phyloP scores from a whole-genome alignment of 1,140 invertebrate genomes.

The Drosophila rhopaloa region DNA sequence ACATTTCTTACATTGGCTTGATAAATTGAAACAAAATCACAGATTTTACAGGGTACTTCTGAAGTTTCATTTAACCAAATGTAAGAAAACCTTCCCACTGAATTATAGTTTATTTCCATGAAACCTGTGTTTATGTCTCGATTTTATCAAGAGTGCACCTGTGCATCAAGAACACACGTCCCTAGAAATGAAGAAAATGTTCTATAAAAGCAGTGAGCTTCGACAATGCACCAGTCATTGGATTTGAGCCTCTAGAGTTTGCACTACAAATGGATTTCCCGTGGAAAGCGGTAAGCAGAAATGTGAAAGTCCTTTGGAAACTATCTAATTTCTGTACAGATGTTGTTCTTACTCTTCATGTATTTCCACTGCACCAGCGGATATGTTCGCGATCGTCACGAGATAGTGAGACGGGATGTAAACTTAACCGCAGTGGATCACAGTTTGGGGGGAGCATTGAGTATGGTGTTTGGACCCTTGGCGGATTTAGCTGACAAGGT shows the following conservation, averaged over 20 bases:
- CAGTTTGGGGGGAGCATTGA: background rate
- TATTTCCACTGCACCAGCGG: background rate
- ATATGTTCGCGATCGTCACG: conserved; percentile 1
- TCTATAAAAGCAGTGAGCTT: conserved; percentile 13
- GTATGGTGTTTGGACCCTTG: background rate
- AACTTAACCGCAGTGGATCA: background rate
- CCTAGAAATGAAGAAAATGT: background rate
- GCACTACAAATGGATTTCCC: conserved; percentile 2
- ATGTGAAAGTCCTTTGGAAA: background rate
- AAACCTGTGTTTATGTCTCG: background rate
- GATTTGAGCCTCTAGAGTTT: background rate
- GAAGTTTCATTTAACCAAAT: background rate
- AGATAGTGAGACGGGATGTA: background rate
- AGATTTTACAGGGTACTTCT: background rate
- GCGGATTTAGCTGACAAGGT: conserved; percentile 1
- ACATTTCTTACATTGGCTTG: too few species aligned
- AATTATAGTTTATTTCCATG: background rate
- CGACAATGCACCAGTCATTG: background rate
- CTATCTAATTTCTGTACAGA: background rate
- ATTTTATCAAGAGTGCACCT: background rate
- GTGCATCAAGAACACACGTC: background rate
- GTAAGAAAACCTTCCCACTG: background rate
- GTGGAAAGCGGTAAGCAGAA: conserved; percentile 12
- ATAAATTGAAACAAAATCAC: background rate
- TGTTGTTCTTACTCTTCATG: background rate